Percentiles rank a stretch among this genome's conserved stretches.
Evolutionary conservation across 1,140 invertebrate genomes (phyloP).

Genomic region (Callitettix versicolor): DNA sequence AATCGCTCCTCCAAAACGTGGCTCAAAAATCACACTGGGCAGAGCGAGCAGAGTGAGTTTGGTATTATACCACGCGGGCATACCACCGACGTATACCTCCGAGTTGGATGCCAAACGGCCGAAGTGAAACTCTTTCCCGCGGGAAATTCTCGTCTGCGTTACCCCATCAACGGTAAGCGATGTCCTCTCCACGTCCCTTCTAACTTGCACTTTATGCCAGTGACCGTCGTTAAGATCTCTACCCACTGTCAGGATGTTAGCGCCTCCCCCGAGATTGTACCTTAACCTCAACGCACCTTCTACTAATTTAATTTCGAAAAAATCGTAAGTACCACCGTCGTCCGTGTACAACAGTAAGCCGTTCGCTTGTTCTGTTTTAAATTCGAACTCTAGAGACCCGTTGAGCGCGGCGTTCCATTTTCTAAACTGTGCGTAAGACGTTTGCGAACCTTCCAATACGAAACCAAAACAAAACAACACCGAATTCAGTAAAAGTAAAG

Average conservation of each 20-base stretch:
- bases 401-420: conserved; percentile 82
- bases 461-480: conserved; percentile 39
- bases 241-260: conserved; percentile 77
- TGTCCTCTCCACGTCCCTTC: conserved; percentile 63
- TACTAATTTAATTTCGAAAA: conserved; percentile 89
- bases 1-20: conserved; percentile 72
- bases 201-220: conserved; percentile 80
- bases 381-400: conserved; percentile 81
- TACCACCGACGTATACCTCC: conserved; percentile 83
- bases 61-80: conserved; percentile 79
- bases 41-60: conserved; percentile 71
- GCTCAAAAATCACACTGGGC: conserved; percentile 84
- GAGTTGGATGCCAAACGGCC: conserved; percentile 75
- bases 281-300: conserved; percentile 77
- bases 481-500: background rate
- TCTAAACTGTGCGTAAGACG: conserved; percentile 79
- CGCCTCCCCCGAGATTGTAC: conserved; percentile 77
- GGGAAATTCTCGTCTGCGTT: conserved; percentile 58
- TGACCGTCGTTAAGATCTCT: conserved; percentile 75
- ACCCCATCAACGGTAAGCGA: conserved; percentile 69
- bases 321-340: conserved; percentile 87
- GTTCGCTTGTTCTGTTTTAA: conserved; percentile 82
- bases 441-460: conserved; percentile 69
- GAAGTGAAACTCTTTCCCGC: conserved; percentile 76
- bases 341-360: conserved; percentile 85